Base-by-base conservation (phyloP, 2,797 vertebrate species). In the Gouania willdenowi region DNA sequence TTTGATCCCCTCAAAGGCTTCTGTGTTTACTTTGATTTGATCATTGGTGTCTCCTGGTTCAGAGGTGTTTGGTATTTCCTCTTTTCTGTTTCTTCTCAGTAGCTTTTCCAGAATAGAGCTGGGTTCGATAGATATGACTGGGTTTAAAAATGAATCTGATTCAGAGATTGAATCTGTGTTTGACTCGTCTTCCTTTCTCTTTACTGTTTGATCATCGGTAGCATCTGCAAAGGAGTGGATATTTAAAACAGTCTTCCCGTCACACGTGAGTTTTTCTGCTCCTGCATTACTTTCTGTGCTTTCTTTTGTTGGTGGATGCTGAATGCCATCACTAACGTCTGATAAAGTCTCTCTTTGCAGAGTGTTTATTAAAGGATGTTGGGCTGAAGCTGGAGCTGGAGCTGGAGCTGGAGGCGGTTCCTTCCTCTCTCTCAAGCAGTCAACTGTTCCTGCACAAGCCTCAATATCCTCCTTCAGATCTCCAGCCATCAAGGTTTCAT, bases 21-120 rank as follows among this genome's bases (percentile, higher is more conserved):
- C n/a, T n/a, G n/a, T n/a, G n/a, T n/a, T n/a, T n/a, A n/a, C n/a
- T n/a, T n/a, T n/a, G 1, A 1, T 23, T 7, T 18, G 41, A 5
- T 6, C 13, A 11, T 57, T n/a, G 18, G 54, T 27, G 5, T 80
- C 70, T 50, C 58, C 58, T 13, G 52, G 55, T 24, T 61, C 43
- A 13, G 62, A 63, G 10, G 48, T 35, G 29, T 26, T 26, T 4
- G 67, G 39, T 3, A 22, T 55, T 1, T 41, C 34, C 21, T 75
- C 77, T 8, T 47, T 75, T 62, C 21, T 72, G 11, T 74, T 78
- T 71, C 79, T 81, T 58, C 44, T 80, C 28, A 87, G 55, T 2
- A 87, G 64, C 58, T 64, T 86, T 61, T 84, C 76, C 54, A 87
- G 39, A 68, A 87, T 86, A 28, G 73, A 83, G 22, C 75, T 69